Evolutionary conservation across 2,797 vertebrate species (phyloP).

Genomic region (Sebastes minor): DNA sequence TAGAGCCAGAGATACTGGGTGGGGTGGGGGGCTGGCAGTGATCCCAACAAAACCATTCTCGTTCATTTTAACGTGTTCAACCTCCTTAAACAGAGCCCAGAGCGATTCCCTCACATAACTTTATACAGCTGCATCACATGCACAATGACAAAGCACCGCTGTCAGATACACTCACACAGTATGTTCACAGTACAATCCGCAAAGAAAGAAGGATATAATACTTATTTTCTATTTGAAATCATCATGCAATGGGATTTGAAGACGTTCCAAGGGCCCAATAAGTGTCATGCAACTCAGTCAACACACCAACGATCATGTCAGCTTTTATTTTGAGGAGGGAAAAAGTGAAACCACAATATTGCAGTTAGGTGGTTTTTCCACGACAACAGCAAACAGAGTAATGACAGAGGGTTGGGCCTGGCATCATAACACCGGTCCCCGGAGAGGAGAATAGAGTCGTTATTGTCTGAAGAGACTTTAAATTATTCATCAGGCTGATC

Average conservation of each 20-base stretch:
- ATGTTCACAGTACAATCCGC: neutral
- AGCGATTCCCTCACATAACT: neutral
- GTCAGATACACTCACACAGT: neutral
- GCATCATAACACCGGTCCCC: neutral
- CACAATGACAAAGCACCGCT: neutral
- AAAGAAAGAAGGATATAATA: neutral
- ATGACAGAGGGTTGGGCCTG: conserved; percentile 12
- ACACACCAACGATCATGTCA: neutral
- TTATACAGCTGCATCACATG: neutral
- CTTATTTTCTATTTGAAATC: neutral
- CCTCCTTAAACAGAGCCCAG: neutral
- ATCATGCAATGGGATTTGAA: neutral
- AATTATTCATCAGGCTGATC: conserved; percentile 29
- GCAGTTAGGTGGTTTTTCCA: conserved; percentile 29
- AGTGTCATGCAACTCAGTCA: conserved; percentile 1
- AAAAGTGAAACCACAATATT: conserved; percentile 19
- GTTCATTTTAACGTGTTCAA: conserved; percentile 15
- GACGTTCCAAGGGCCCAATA: neutral
- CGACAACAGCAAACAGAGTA: conserved; percentile 24
- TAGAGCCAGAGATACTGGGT: neutral
- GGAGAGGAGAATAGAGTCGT: conserved; percentile 25
- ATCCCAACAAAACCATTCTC: conserved; percentile 13
- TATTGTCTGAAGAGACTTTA: conserved; percentile 16
- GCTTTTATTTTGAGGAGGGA: conserved; percentile 4
- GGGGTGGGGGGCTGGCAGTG: neutral